Conservation (phyloP, 2,797 vertebrate species). For the Enteromius fasciolatus region DNA sequence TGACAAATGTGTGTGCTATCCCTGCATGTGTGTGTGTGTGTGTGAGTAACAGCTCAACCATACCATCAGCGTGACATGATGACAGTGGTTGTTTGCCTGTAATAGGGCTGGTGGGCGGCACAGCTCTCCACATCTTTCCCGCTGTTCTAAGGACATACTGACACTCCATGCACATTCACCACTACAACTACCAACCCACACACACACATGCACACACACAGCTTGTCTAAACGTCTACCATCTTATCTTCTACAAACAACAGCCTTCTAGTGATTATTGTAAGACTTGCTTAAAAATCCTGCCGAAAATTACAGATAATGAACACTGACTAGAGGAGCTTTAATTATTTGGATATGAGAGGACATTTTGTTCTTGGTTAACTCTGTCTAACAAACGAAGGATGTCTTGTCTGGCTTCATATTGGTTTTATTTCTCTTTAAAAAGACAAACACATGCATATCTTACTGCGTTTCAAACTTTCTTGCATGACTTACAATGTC, state of each 20-base stretch:
- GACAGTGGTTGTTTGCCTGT: constrained; percentile 46
- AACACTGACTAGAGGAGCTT: background rate
- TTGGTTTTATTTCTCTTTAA: background rate
- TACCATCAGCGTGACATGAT: constrained; percentile 36
- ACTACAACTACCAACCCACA: constrained; percentile 38
- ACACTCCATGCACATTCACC: constrained; percentile 36
- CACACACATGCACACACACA: constrained; percentile 29
- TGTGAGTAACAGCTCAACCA: constrained; percentile 27
- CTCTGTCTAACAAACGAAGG: background rate
- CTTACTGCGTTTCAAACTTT: background rate
- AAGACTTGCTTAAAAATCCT: constrained; percentile 6
- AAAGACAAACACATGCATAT: background rate
- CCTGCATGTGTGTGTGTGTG: constrained; percentile 16
- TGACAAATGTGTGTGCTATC: constrained; percentile 26
- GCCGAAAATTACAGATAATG: constrained; percentile 24
- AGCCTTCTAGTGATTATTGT: constrained; percentile 24
- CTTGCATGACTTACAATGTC: background rate
- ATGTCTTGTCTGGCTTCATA: background rate
- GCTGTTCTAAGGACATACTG: constrained; percentile 45
- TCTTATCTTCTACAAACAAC: constrained; percentile 34
- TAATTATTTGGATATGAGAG: constrained; percentile 33
- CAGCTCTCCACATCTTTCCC: constrained; percentile 46
- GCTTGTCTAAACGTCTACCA: constrained; percentile 35
- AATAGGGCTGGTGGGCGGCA: constrained; percentile 49
- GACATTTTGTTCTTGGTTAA: constrained; percentile 9